Evolutionary conservation across 2,113 vertebrate genomes (phyloP).

Genomic region (Cyanoderma ruficeps): DNA sequence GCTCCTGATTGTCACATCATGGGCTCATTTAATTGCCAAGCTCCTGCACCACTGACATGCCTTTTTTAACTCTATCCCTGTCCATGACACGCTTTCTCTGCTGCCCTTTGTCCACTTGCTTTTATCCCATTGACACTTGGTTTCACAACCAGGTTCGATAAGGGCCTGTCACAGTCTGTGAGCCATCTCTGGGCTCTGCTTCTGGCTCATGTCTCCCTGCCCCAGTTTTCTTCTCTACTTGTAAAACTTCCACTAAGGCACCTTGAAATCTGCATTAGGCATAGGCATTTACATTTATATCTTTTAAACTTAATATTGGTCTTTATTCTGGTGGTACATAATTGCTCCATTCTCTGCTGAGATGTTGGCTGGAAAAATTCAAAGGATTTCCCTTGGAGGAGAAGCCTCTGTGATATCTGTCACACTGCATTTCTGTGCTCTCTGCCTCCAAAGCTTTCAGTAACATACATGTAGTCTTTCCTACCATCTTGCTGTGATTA

Average conservation of each 20-base stretch:
- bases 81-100: background rate
- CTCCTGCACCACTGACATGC: fast-evolving
- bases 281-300: background rate
- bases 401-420: background rate
- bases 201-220: background rate
- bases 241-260: background rate
- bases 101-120: background rate
- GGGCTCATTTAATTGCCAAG: background rate
- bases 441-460: background rate
- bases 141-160: background rate
- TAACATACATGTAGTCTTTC: background rate
- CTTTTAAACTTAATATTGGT: background rate
- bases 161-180: fast-evolving
- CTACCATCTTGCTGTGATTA: background rate
- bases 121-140: background rate
- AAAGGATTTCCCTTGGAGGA: background rate
- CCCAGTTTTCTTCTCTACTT: background rate
- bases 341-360: background rate
- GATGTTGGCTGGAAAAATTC: background rate
- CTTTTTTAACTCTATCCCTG: background rate
- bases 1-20: background rate
- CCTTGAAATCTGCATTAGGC: background rate
- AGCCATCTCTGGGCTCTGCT: background rate
- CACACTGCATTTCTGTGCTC: background rate
- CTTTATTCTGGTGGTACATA: background rate